phyloP scores from a whole-genome alignment of 2,888 invertebrate species.

The Sycophila texana region DNA sequence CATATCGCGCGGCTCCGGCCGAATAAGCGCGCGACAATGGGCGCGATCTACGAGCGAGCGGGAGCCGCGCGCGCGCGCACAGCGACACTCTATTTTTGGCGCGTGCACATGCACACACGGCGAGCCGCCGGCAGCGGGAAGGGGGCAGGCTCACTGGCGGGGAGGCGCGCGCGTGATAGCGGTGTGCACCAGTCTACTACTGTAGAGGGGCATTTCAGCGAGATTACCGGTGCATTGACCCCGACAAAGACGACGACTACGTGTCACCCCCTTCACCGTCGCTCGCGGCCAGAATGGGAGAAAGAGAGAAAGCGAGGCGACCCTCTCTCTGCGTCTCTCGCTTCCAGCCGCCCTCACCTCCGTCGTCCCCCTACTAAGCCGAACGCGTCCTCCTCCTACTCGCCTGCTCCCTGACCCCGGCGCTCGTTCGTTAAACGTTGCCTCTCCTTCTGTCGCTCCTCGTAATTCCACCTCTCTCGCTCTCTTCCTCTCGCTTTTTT shows the following conservation, averaged over 20 bases:
- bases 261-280: constrained; percentile 52
- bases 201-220: constrained; percentile 67
- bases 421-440: constrained; percentile 47
- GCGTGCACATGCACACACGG: background rate
- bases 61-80: background rate
- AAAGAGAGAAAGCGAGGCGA: background rate
- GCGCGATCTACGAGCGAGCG: constrained; percentile 34
- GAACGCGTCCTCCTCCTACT: constrained; percentile 40
- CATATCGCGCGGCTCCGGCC: constrained; percentile 20
- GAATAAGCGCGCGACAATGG: constrained; percentile 45
- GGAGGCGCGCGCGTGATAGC: constrained; percentile 35
- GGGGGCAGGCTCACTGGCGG: too few relatives aligned
- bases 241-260: constrained; percentile 54
- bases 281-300: constrained; percentile 4
- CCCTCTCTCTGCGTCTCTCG: constrained; percentile 11
- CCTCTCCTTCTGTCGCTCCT: constrained; percentile 12
- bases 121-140: too few relatives aligned
- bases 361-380: constrained; percentile 6
- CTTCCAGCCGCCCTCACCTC: constrained; percentile 36
- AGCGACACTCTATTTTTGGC: constrained; percentile 51
- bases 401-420: constrained; percentile 38
- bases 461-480: constrained; percentile 9
- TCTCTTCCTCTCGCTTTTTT: background rate
- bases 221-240: constrained; percentile 72
- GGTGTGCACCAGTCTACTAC: constrained; percentile 48